Conservation (phyloP, 2,888 invertebrate genomes). For the Stenchaetothrips biformis region DNA sequence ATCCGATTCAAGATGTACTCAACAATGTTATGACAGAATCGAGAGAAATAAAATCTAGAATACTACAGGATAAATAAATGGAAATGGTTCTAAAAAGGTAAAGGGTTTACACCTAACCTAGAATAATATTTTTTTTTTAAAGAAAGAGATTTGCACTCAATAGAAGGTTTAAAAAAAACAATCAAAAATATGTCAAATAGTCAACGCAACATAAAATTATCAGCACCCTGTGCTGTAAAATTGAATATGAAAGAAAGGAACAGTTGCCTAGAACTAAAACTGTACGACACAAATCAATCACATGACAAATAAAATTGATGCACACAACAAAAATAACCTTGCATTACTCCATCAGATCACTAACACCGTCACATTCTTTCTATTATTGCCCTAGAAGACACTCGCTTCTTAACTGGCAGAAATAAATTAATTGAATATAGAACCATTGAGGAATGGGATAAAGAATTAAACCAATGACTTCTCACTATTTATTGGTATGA, state of each 20-base stretch:
- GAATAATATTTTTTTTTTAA: neutral
- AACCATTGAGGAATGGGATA: neutral
- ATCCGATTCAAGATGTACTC: slow-evolving; percentile 12
- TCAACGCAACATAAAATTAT: slow-evolving; percentile 24
- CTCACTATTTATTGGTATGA: neutral
- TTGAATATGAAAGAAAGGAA: slow-evolving; percentile 25
- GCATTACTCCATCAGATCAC: neutral
- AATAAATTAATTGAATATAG: neutral
- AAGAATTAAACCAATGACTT: neutral
- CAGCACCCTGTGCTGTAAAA: slow-evolving; percentile 4
- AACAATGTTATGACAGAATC: neutral
- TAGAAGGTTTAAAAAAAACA: slow-evolving; percentile 11
- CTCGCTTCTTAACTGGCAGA: slow-evolving; percentile 6
- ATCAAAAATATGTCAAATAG: slow-evolving; percentile 1
- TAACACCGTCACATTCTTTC: neutral
- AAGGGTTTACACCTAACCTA: slow-evolving; percentile 6
- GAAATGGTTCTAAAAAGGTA: slow-evolving; percentile 14
- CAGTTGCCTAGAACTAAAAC: slow-evolving; percentile 21
- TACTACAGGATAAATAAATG: slow-evolving; percentile 7
- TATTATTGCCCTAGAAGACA: neutral
- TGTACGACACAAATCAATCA: slow-evolving; percentile 13
- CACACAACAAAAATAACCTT: slow-evolving; percentile 14
- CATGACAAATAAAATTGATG: slow-evolving; percentile 3
- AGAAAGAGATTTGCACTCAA: neutral
- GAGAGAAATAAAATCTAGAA: slow-evolving; percentile 4